Conservation (phyloP, 1,140 invertebrate species). For the Liolophura sinensis region DNA sequence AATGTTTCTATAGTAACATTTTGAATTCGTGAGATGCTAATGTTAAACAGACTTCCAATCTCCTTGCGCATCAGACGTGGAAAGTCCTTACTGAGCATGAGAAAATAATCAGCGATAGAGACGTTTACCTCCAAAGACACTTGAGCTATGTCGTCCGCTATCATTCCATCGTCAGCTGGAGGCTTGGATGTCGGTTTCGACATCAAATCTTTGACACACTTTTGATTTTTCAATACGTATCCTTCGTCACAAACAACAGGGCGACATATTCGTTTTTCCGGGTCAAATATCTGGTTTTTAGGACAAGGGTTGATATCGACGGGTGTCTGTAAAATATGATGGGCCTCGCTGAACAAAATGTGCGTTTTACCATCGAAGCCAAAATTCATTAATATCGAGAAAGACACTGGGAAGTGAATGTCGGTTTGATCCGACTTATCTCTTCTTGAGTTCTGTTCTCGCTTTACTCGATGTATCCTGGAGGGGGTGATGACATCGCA, state of each 20-base stretch:
- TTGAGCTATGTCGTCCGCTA: slow-evolving; percentile 11
- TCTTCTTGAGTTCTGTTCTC: neutral
- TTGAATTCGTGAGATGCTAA: slow-evolving; percentile 31
- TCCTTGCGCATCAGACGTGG: slow-evolving; percentile 20
- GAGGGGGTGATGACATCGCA: neutral
- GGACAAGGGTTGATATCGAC: slow-evolving; percentile 50
- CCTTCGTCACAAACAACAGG: slow-evolving; percentile 25
- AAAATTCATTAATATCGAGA: slow-evolving; percentile 59
- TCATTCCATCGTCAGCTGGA: slow-evolving; percentile 10
- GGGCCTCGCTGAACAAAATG: slow-evolving; percentile 62
- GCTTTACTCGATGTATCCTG: slow-evolving; percentile 1
- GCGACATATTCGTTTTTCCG: slow-evolving; percentile 32
- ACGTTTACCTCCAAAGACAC: slow-evolving; percentile 32
- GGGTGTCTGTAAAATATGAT: slow-evolving; percentile 49
- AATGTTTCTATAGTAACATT: slow-evolving; percentile 30
- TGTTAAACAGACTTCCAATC: slow-evolving; percentile 33
- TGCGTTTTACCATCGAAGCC: slow-evolving; percentile 50
- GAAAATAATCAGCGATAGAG: slow-evolving; percentile 13
- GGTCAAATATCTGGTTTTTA: slow-evolving; percentile 60
- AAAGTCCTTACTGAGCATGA: slow-evolving; percentile 18
- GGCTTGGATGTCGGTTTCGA: neutral
- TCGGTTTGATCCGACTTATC: slow-evolving; percentile 7
- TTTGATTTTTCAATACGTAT: slow-evolving; percentile 7
- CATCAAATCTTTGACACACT: neutral
- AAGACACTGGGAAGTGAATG: slow-evolving; percentile 52